Base-by-base conservation (phyloP, 2,113 vertebrate species). In the Herpetotheres cachinnans region DNA sequence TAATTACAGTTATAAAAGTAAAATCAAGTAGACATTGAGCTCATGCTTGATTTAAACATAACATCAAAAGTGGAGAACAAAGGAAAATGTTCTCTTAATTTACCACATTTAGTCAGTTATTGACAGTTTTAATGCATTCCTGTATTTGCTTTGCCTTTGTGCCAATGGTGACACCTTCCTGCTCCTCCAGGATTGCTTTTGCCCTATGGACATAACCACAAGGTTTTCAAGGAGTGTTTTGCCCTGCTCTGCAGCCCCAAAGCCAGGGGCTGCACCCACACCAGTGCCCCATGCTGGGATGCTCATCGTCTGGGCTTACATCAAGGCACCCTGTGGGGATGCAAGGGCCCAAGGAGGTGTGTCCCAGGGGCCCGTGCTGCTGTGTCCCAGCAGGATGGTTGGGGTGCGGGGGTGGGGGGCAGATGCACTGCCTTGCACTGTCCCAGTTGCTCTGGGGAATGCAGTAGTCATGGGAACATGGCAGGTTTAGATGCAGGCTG, bases 381-480 rank as follows among this genome's bases (percentile, higher is more conserved):
- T 2, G 2, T 19, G 32, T 65, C 52, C 74, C 46, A 12, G 50
- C 0, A 4, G 52, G 67, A 18, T 21, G 74, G 62, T 3, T 25
- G 29, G 58, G 36, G 5, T 38, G 32, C 6, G 36, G 34, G 36
- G 2, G 0, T 2, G 0, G 56, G n/a, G 36, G 56, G 7, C 6
- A 80, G 79, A 18, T 40, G 79, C 0, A 2, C 22, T n/a, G 91
- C 20, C 50, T 26, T 59, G 29, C 5, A 0, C 59, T 61, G 46
- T 30, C 52, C 52, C 6, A 7, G 26, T 34, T 92, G 87, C 93
- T 91, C 36, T 1, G 3, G 89, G 83, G 69, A 93, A 96, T 10
- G 22, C 13, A 42, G 97, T 98, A 96, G 55, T 78, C 93, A 96
- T 97, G 96, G 96, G 92, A 96, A 98, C 85, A 10, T 24, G 2